These are phyloP conservation scores for Megaceryle maxima DNA, from an alignment of 2,113 vertebrate species.

Conservation along the genomic window DNA sequence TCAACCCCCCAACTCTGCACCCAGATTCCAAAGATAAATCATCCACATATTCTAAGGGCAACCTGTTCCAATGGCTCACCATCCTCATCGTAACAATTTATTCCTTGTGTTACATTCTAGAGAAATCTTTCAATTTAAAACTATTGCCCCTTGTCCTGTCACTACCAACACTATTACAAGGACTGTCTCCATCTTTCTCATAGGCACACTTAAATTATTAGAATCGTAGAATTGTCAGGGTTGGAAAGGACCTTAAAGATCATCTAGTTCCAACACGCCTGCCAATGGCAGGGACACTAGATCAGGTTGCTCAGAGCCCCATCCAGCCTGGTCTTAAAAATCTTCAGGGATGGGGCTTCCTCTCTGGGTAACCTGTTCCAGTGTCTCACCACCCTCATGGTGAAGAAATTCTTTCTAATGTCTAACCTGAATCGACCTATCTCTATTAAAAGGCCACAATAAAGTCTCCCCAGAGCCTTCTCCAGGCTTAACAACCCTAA, in stretches of 20 bases:
- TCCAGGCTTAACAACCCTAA: not conserved
- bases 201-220: not conserved
- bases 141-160: fast-evolving
- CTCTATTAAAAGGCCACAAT: not conserved
- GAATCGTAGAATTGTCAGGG: too few relatives aligned
- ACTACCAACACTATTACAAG: not conserved
- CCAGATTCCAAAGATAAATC: not conserved
- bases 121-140: not conserved
- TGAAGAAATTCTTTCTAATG: too few relatives aligned
- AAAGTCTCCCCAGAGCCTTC: not conserved
- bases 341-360: too few relatives aligned
- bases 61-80: not conserved
- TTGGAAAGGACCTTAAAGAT: too few relatives aligned
- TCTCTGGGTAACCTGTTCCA: too few relatives aligned
- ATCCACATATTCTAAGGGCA: not conserved
- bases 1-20: not conserved
- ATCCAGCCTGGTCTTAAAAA: too few relatives aligned
- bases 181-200: not conserved
- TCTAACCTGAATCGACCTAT: too few relatives aligned
- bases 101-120: not conserved
- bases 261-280: too few relatives aligned
- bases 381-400: too few relatives aligned
- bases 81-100: not conserved
- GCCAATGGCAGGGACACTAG: too few relatives aligned
- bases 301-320: too few relatives aligned